These are phyloP conservation scores for Antennarius striatus DNA, from an alignment of 2,113 vertebrate genomes.

Conservation along the genomic window DNA sequence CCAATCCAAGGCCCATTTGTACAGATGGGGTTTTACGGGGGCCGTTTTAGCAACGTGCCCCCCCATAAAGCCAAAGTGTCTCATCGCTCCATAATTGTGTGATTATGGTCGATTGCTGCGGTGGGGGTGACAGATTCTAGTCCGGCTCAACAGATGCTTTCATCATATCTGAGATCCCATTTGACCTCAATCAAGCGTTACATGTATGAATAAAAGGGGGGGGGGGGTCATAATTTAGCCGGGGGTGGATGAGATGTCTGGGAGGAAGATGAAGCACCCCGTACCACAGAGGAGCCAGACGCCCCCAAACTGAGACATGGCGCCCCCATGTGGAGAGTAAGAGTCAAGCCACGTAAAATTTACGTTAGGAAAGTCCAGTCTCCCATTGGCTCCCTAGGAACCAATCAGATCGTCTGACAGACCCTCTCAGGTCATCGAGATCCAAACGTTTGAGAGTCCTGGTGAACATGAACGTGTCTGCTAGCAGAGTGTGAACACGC, in stretches of 20 bases:
- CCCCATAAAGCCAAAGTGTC: conserved; percentile 69
- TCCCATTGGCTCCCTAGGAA: too few relatives aligned
- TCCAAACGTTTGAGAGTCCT: too few relatives aligned
- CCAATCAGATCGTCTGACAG: too few relatives aligned
- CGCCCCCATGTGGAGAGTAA: conserved; percentile 54
- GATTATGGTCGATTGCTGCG: conserved; percentile 68
- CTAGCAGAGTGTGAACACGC: too few relatives aligned
- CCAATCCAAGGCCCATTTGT: conserved; percentile 65
- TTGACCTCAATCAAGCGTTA: conserved; percentile 65
- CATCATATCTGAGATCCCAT: conserved; percentile 60
- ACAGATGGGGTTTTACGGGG: conserved; percentile 68
- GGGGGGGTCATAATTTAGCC: conserved; percentile 40
- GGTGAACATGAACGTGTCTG: too few relatives aligned
- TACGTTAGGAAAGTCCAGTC: too few relatives aligned
- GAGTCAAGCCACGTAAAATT: conserved; percentile 14
- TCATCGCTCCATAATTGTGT: conserved; percentile 69
- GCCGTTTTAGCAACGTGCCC: conserved; percentile 69
- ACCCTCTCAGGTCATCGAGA: too few relatives aligned
- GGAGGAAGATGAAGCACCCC: background rate
- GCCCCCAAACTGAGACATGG: conserved; percentile 8
- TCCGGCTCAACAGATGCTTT: conserved; percentile 62
- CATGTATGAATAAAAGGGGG: conserved; percentile 52
- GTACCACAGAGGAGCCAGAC: background rate
- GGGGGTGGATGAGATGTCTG: conserved; percentile 32
- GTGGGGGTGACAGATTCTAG: conserved; percentile 57